Base-by-base conservation (phyloP, 2,888 invertebrate genomes). In the Crossocerus cetratus region DNA sequence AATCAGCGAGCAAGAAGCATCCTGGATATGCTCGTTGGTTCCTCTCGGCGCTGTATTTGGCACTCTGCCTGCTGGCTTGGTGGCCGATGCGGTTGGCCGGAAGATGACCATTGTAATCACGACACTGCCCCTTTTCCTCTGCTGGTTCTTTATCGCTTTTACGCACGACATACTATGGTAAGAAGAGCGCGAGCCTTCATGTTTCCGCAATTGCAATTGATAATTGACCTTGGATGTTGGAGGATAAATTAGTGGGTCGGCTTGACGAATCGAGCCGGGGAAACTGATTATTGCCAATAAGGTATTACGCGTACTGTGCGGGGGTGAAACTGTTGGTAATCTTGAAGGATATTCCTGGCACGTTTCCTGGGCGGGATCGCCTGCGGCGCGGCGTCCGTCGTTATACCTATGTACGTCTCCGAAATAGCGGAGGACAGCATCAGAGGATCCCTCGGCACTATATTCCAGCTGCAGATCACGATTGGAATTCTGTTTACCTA, bases 361-460 rank as follows among this genome's bases (percentile, higher is more conserved):
- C 91, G 92, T 69, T 92, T 92, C 83, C 90, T 91, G 65, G 93
- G 92, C 89, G 95, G 95, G 53, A 84, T 94, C 0, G 93, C 93
- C 0, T 93, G 94, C 0, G 95, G 95, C 0, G 93, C 94, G 84
- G 91, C 94, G 22, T 94, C 94, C 90, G 94, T 94, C 0, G 93
- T 94, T 2, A 93, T 94, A 1, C 96, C 97, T 0, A 95, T 96
- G 93, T 97, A 97, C 90, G 93, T 96, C 67, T 95, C 95, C 64
- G 97, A 97, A 90, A 95, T 96, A 59, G 93, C 96, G 11, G 94
- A 95, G 74, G 92, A 92, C 80, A 90, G 94, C 55, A 92, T 94
- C 14, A 91, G 97, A 67, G 97, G 97, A 0, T 93, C 95, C 0
- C 91, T 96, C 0, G 96, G 96, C 1, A 94, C 96, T 0, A 93